These are phyloP conservation scores for Pseudocheirus occidentalis DNA, from an alignment of 2,797 vertebrate genomes.

Conservation along the genomic window DNA sequence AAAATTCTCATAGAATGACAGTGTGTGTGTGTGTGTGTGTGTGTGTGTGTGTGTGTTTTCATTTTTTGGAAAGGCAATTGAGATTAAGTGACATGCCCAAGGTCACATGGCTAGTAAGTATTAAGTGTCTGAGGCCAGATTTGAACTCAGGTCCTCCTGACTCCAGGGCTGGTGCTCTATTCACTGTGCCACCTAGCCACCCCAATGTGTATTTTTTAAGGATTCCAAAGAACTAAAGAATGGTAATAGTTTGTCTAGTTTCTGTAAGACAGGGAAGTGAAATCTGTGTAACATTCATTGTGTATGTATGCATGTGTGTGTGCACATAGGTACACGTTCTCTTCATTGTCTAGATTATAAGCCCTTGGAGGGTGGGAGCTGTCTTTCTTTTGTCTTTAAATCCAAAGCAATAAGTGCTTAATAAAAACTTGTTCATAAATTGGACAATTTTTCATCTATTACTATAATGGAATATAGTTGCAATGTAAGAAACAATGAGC, in stretches of 20 bases:
- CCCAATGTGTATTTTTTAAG: neutral
- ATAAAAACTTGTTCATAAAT: neutral
- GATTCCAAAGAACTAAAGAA: neutral
- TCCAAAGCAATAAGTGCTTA: neutral
- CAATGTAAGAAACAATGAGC: neutral
- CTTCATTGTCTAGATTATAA: neutral
- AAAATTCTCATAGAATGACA: neutral
- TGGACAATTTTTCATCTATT: neutral
- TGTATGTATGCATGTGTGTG: neutral
- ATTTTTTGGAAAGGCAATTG: too few relatives aligned
- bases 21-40: neutral
- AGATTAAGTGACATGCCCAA: too few relatives aligned
- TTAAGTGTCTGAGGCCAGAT: too few relatives aligned
- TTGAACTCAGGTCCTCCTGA: too few relatives aligned
- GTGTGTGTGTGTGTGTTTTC: neutral
- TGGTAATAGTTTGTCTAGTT: neutral
- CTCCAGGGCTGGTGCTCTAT: too few relatives aligned
- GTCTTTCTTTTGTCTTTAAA: neutral
- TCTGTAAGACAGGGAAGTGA: neutral
- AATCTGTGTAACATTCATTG: neutral
- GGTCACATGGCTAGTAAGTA: too few relatives aligned
- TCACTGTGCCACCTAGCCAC: too few relatives aligned
- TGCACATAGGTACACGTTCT: neutral
- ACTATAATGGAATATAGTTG: neutral
- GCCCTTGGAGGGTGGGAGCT: neutral